Conservation (phyloP, 2,113 vertebrate genomes). For the Herpetotheres cachinnans region DNA sequence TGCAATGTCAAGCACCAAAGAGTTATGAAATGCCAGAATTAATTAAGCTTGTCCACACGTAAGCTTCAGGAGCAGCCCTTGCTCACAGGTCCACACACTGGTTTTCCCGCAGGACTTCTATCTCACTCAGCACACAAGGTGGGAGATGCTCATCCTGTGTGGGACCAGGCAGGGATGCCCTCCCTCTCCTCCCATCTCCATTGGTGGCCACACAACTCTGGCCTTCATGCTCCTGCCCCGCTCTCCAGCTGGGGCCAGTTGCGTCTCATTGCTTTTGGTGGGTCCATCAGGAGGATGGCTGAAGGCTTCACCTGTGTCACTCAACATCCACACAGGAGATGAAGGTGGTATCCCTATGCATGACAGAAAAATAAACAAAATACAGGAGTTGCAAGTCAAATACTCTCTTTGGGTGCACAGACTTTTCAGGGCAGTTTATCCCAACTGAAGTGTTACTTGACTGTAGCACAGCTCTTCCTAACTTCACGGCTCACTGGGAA, state of each 20-base stretch:
- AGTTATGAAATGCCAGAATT: neutral
- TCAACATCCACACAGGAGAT: accelerated
- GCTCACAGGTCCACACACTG: neutral
- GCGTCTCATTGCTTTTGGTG: neutral
- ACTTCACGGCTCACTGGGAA: neutral
- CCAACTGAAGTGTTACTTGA: neutral
- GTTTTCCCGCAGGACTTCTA: neutral
- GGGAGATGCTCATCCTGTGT: accelerated
- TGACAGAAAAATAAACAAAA: neutral
- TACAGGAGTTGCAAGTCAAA: neutral
- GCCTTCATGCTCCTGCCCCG: neutral
- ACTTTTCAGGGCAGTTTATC: neutral
- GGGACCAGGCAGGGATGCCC: neutral
- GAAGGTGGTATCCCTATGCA: neutral
- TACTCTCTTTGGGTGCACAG: neutral
- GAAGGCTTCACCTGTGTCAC: neutral
- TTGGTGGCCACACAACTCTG: accelerated
- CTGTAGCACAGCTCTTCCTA: neutral
- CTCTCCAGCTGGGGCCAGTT: neutral
- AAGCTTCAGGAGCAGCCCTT: neutral
- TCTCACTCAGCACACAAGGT: neutral
- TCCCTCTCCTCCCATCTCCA: neutral
- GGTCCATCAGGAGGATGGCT: accelerated
- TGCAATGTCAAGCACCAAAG: neutral
- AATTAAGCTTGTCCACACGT: neutral